A percentile compares a stretch with the other conserved stretches of the same genome.
phyloP scores from a whole-genome alignment of 64 coral and sea anemone genomes.

The Cladopsammia gracilis region DNA sequence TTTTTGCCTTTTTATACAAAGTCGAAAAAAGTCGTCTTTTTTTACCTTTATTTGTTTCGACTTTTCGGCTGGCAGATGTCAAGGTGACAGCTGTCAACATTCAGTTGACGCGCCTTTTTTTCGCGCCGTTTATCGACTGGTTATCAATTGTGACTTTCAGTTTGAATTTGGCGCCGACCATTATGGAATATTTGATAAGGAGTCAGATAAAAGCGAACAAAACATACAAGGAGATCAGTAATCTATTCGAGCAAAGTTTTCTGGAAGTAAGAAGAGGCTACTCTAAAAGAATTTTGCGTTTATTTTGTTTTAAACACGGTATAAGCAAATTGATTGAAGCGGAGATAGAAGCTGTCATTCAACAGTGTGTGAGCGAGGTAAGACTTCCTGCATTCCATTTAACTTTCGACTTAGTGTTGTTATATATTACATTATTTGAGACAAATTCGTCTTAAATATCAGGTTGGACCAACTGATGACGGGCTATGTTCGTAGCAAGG shows the following conservation, averaged over 20 bases:
- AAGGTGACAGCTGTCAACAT: neutral
- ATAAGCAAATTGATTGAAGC: slow-evolving; percentile 39
- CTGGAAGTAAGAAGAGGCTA: slow-evolving; percentile 58
- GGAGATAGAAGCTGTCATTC: slow-evolving; percentile 52
- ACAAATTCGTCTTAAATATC: neutral
- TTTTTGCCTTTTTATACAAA: too few species aligned
- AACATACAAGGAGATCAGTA: slow-evolving; percentile 23
- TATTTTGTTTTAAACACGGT: slow-evolving; percentile 66
- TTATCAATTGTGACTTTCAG: slow-evolving; percentile 9
- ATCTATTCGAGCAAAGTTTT: slow-evolving; percentile 18
- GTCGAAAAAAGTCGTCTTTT: neutral
- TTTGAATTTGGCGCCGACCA: slow-evolving; percentile 18
- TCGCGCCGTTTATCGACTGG: slow-evolving; percentile 4
- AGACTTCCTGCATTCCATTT: neutral
- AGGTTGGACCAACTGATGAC: slow-evolving; percentile 78
- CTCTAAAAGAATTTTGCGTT: slow-evolving; percentile 61
- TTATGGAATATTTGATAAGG: neutral
- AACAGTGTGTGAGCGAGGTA: slow-evolving; percentile 57
- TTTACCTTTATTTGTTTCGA: neutral
- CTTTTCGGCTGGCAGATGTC: slow-evolving; percentile 4
- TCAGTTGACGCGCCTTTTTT: slow-evolving; percentile 14
- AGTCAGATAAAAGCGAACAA: slow-evolving; percentile 20
- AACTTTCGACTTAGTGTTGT: neutral
- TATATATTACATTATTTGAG: slow-evolving; percentile 20
- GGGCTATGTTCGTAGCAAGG: slow-evolving; percentile 64